Evolutionary conservation across 2,888 invertebrate genomes (phyloP).

Genomic region (Abrostola triplasia): DNA sequence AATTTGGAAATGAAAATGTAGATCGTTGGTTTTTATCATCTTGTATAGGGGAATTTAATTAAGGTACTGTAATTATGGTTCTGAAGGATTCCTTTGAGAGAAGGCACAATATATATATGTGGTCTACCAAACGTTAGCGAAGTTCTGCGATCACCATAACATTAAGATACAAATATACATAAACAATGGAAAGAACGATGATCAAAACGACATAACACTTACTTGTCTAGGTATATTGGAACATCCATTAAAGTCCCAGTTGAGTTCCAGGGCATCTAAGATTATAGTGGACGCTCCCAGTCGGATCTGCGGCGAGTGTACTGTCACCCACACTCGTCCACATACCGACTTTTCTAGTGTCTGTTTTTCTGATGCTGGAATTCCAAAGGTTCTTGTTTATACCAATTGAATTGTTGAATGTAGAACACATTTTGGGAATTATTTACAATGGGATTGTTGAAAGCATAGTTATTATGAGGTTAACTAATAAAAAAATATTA

Average conservation of each 20-base stretch:
- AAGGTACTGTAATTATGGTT: too few relatives aligned
- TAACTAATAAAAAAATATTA: too few relatives aligned
- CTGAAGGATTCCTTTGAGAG: too few relatives aligned
- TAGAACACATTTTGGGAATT: not conserved
- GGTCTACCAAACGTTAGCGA: too few relatives aligned
- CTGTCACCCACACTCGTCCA: conserved; percentile 82
- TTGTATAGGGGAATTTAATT: too few relatives aligned
- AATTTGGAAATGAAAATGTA: conserved; percentile 15
- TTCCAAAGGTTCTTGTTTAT: not conserved
- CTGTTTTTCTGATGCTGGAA: conserved; percentile 67
- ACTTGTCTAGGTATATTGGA: conserved; percentile 76
- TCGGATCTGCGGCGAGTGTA: conserved; percentile 77
- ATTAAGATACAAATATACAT: too few relatives aligned
- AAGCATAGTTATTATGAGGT: not conserved
- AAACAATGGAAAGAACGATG: too few relatives aligned
- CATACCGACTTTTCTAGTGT: conserved; percentile 78
- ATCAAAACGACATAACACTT: conserved; percentile 28
- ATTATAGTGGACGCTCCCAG: conserved; percentile 58
- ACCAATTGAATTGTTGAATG: not conserved
- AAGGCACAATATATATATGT: too few relatives aligned
- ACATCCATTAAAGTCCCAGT: conserved; percentile 84
- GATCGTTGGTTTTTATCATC: too few relatives aligned
- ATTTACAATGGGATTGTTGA: not conserved
- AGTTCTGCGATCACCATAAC: too few relatives aligned
- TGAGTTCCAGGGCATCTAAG: conserved; percentile 81